Percentiles rank a stretch among this genome's conserved stretches.
Conservation (phyloP, 1,140 invertebrate species). For the Callitettix versicolor region DNA sequence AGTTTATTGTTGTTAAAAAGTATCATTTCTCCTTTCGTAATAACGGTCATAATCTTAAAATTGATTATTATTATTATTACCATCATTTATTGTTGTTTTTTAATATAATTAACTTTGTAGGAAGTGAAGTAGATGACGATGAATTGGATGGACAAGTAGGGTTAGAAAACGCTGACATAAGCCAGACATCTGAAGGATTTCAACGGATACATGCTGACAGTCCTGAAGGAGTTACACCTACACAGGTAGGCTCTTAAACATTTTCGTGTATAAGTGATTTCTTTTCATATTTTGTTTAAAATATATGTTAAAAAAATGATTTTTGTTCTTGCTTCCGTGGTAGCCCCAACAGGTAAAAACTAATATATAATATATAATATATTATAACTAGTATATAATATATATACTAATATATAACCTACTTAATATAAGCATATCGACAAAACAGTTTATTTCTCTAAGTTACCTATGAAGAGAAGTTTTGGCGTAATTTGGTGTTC, state of each 20-base stretch:
- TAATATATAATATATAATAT: neutral
- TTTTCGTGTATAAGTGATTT: too few relatives aligned
- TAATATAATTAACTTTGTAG: slow-evolving; percentile 8
- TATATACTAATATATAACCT: neutral
- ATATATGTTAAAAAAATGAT: neutral
- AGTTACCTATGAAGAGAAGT: too few relatives aligned
- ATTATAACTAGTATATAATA: neutral
- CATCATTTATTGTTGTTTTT: too few relatives aligned
- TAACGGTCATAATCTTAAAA: too few relatives aligned
- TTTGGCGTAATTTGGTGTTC: too few relatives aligned
- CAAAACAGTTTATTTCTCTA: too few relatives aligned
- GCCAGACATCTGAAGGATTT: slow-evolving; percentile 18
- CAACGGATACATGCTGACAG: slow-evolving; percentile 20
- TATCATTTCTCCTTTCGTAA: neutral
- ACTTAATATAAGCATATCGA: too few relatives aligned
- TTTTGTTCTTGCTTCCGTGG: neutral
- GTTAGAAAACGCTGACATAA: slow-evolving; percentile 18
- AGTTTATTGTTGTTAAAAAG: neutral
- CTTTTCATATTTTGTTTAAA: too few relatives aligned
- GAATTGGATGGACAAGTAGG: slow-evolving; percentile 21
- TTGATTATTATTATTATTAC: too few relatives aligned
- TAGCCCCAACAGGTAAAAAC: neutral
- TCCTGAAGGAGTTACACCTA: slow-evolving; percentile 14
- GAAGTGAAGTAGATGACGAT: slow-evolving; percentile 22
- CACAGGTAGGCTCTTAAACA: slow-evolving; percentile 24